Percentiles rank a stretch among this genome's conserved stretches.
Evolutionary conservation across 2,113 vertebrate genomes (phyloP).

Genomic region (Martes martes): DNA sequence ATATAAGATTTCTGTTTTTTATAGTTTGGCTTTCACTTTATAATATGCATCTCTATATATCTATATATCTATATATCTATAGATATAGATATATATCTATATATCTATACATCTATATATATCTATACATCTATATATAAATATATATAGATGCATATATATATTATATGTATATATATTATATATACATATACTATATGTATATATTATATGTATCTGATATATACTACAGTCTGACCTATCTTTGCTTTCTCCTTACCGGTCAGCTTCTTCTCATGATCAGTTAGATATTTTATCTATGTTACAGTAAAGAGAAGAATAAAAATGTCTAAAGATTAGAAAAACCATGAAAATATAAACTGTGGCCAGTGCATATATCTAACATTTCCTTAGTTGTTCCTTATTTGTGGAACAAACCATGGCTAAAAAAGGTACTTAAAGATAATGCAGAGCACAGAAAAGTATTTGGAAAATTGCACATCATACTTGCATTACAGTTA

Average conservation of each 20-base stretch:
- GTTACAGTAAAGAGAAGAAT: background rate
- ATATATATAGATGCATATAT: too few relatives aligned
- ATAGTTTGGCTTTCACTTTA: background rate
- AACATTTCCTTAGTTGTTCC: background rate
- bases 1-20: background rate
- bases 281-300: background rate
- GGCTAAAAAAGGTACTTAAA: background rate
- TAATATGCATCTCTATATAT: background rate
- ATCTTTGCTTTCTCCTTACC: background rate
- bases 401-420: conserved; percentile 1
- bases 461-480: background rate
- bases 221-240: background rate
- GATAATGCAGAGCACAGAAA: background rate
- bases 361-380: background rate
- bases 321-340: background rate
- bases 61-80: too few relatives aligned
- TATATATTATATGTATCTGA: background rate
- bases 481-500: background rate
- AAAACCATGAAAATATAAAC: background rate
- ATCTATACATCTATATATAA: too few relatives aligned
- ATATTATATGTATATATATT: too few relatives aligned
- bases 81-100: too few relatives aligned
- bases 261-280: background rate
- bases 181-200: too few relatives aligned
- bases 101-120: too few relatives aligned